phyloP scores from a whole-genome alignment of 2,113 vertebrate genomes.

The Sander vitreus region DNA sequence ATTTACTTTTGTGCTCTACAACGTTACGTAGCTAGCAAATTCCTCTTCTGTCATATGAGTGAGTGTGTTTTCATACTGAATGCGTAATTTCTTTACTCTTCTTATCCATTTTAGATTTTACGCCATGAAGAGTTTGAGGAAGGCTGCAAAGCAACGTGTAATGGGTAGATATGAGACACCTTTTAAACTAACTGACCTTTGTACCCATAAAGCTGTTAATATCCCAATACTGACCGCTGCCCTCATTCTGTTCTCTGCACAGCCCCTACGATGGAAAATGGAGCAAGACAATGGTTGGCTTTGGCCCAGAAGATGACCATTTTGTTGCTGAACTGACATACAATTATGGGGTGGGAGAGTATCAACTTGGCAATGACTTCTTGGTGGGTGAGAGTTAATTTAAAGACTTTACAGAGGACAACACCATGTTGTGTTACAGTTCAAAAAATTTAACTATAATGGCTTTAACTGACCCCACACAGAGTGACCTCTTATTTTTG shows the following conservation, averaged over 20 bases:
- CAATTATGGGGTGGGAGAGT: constrained; percentile 94
- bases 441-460: no score
- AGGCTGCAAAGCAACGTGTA: constrained; percentile 95
- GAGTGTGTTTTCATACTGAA: background rate
- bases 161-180: constrained; percentile 86
- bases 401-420: background rate
- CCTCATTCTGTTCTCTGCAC: background rate
- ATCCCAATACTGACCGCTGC: background rate
- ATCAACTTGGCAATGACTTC: constrained; percentile 94
- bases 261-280: constrained; percentile 98
- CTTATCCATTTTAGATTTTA: constrained; percentile 84
- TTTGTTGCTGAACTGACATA: constrained; percentile 97
- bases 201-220: background rate
- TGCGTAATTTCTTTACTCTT: background rate
- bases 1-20: constrained; percentile 18
- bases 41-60: background rate
- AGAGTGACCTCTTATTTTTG: no score
- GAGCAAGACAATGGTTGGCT: constrained; percentile 99
- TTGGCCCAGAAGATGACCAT: constrained; percentile 92
- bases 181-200: constrained; percentile 38
- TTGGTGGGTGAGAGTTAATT: constrained; percentile 85
- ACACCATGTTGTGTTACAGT: no score
- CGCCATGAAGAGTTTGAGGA: constrained; percentile 98
- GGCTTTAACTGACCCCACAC: no score
- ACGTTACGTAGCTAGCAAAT: background rate